Evolutionary conservation across 2,113 vertebrate species (phyloP).

Genomic region (Myotis brandtii): DNA sequence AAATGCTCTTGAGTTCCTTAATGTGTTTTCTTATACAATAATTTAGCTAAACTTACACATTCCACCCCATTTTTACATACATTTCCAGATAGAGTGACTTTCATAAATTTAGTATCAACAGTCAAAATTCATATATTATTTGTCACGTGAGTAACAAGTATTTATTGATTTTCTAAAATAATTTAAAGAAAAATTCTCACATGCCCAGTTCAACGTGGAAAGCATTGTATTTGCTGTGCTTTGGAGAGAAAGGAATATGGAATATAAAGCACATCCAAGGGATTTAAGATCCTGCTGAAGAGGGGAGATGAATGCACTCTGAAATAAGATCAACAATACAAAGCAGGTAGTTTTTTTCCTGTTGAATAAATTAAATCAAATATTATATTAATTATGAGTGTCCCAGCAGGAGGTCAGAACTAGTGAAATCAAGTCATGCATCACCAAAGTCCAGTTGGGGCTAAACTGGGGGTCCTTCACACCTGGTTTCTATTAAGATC

Average conservation of each 20-base stretch:
- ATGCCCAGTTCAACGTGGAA: background rate
- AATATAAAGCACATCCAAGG: constrained; percentile 19
- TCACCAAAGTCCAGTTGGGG: background rate
- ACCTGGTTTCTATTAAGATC: constrained; percentile 66
- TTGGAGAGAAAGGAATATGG: background rate
- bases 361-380: constrained; percentile 53
- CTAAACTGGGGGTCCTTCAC: constrained; percentile 18
- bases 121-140: constrained; percentile 50
- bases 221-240: background rate
- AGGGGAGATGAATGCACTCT: background rate
- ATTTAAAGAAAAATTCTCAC: background rate
- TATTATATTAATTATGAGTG: constrained; percentile 55
- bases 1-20: background rate
- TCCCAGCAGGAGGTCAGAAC: constrained; percentile 9
- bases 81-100: constrained; percentile 22
- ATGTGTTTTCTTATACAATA: constrained; percentile 12
- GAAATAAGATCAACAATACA: constrained; percentile 42
- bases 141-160: background rate
- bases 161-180: constrained; percentile 45
- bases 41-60: background rate
- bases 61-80: background rate
- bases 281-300: background rate
- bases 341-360: constrained; percentile 11
- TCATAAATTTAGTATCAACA: constrained; percentile 37
- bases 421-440: constrained; percentile 24